phyloP scores from a whole-genome alignment of 1,140 invertebrate genomes.

The Pemphigus obesinymphae region DNA sequence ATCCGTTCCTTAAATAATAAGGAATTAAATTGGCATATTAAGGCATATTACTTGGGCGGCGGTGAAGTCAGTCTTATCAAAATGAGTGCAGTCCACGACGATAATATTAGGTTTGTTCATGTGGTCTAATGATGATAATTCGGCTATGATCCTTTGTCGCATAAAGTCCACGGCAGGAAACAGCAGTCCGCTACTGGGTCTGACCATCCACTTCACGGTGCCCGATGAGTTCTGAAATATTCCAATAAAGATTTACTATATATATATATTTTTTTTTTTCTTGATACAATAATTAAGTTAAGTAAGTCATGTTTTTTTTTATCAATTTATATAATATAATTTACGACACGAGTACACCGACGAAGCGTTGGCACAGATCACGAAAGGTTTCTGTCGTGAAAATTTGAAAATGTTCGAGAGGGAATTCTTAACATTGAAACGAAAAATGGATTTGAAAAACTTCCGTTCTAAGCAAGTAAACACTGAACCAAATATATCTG shows the following conservation, averaged over 20 bases:
- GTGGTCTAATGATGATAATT: background rate
- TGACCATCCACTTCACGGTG: conserved; percentile 51
- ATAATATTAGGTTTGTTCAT: background rate
- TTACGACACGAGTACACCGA: background rate
- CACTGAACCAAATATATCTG: too few species aligned
- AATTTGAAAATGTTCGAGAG: too few species aligned
- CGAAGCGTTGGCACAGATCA: too few species aligned
- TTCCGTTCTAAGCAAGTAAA: too few species aligned
- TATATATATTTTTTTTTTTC: too few species aligned
- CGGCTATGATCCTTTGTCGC: conserved; percentile 51
- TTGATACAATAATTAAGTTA: too few species aligned
- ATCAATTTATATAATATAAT: background rate
- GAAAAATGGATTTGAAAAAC: too few species aligned
- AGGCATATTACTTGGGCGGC: conserved; percentile 50
- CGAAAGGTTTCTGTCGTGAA: too few species aligned
- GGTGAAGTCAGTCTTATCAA: conserved; percentile 57
- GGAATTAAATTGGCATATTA: background rate
- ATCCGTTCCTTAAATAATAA: background rate
- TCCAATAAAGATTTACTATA: background rate
- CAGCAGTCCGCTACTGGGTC: conserved; percentile 59
- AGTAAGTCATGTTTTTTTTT: too few species aligned
- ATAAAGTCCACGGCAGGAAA: conserved; percentile 66
- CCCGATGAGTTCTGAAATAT: conserved; percentile 44
- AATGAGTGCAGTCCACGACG: conserved; percentile 56
- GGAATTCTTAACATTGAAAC: too few species aligned